Evolutionary conservation across 2,113 vertebrate species (phyloP).

Genomic region (Pomatostomus ruficeps): DNA sequence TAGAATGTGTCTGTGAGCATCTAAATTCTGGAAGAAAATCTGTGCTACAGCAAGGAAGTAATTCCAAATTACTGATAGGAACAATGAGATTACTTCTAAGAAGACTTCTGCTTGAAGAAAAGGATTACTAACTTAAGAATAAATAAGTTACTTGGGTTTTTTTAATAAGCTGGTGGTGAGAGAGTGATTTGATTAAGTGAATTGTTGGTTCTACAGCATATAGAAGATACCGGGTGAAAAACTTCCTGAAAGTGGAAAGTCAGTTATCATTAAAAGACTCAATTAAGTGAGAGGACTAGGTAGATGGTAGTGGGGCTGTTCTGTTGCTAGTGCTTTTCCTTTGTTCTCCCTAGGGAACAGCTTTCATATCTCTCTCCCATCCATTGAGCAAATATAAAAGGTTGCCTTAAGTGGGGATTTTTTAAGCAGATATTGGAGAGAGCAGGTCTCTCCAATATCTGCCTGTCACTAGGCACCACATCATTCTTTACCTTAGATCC

Average conservation of each 20-base stretch:
- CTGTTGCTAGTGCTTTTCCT: neutral
- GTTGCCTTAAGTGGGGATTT: neutral
- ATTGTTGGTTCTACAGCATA: neutral
- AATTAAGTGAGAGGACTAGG: neutral
- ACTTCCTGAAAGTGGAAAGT: neutral
- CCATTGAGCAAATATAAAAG: neutral
- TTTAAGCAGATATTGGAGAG: neutral
- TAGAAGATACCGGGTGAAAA: neutral
- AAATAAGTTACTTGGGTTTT: fast-evolving
- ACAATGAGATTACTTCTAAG: neutral
- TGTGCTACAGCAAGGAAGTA: neutral
- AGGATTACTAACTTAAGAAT: neutral
- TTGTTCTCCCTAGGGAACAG: neutral
- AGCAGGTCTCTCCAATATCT: no score
- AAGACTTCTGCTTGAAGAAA: neutral
- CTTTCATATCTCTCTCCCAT: neutral
- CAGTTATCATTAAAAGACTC: neutral
- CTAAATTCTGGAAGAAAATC: neutral
- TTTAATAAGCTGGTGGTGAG: neutral
- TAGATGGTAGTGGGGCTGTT: neutral
- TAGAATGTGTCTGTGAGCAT: neutral
- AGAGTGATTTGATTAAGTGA: neutral
- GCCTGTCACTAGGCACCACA: neutral
- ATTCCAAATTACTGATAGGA: neutral
- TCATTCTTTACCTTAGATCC: neutral